Conservation (phyloP, 2,113 vertebrate genomes). For the Cephalophus harveyi region DNA sequence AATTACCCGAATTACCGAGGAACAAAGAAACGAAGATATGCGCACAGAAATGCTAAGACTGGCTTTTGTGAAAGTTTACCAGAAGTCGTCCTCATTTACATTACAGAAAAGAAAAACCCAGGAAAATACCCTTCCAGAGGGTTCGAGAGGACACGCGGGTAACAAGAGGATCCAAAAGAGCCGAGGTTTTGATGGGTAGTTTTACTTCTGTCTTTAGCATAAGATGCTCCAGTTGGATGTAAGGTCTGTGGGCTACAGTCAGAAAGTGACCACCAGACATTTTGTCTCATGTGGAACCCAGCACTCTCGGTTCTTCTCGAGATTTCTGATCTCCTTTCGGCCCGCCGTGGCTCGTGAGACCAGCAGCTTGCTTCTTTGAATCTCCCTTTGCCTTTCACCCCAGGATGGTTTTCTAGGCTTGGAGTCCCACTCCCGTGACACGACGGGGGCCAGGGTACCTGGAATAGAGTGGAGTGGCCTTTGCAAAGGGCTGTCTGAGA, state of each 20-base stretch:
- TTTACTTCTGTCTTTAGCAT: conserved; percentile 43
- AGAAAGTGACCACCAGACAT: conserved; percentile 36
- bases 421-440: background rate
- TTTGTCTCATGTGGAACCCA: background rate
- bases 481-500: conserved; percentile 4
- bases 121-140: background rate
- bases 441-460: background rate
- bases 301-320: background rate
- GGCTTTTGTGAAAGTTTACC: background rate
- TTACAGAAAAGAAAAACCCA: background rate
- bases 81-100: background rate
- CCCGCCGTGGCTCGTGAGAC: background rate
- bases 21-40: background rate
- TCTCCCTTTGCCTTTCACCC: background rate
- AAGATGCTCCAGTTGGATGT: background rate
- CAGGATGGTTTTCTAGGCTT: background rate
- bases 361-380: background rate
- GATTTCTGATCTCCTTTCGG: background rate
- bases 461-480: background rate
- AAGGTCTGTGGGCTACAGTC: conserved; percentile 16
- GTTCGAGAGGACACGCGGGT: background rate
- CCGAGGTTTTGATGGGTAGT: conserved; percentile 14
- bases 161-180: conserved; percentile 13
- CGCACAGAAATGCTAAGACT: background rate
- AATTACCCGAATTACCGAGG: fast-evolving